Evolutionary conservation across 1,140 invertebrate genomes (phyloP), one percentile per base, ranked within the genome.

Genomic region (Zaprionus africanus): DNA sequence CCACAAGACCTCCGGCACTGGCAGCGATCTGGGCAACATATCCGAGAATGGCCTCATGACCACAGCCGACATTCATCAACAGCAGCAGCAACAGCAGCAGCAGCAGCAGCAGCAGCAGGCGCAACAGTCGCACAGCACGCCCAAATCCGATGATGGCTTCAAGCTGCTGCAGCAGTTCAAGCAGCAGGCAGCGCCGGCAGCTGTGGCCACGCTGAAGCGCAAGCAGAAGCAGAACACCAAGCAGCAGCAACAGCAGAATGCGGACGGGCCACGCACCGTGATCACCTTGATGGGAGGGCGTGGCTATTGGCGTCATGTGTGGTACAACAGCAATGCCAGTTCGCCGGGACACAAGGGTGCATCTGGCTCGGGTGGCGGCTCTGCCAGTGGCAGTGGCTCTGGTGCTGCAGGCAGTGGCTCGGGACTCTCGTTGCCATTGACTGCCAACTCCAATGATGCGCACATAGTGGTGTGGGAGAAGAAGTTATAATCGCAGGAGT

Each of bases 401-500:
- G 72, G 60, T 1, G 9, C 43, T 13, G 60, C 46, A 15, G 51
- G 56, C 93, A 56, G 49, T 19, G 43, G 41, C 53, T 65, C 56
- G 11, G 69, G 78, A 43, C 57, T 64, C 34, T 76, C 67, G 7
- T 75, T 80, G 5, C 79, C 93, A 17, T 79, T 92, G 69, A 95
- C 95, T 71, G 94, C 95, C 24, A 96, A 96, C 81, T 95, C 94
- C 80, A 96, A 95, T 78, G 97, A 98, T 93, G 97, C 97, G 13
- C 96, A 98, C 93, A 96, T 98, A 78, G 96, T 98, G 38, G 94
- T 98, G 12, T 98, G 97, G 97, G 97, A 98, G 93, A 97, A 97
- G 94, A 97, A 98, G 88, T 95, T 98, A 94, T 98, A 94, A 94
- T 92, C 91, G 66, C 76, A 82, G 90, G 90, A 91, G 90, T 76